These are phyloP conservation scores for Eupithecia pulchellata DNA, from an alignment of 2,888 invertebrate species.

Conservation along the genomic window DNA sequence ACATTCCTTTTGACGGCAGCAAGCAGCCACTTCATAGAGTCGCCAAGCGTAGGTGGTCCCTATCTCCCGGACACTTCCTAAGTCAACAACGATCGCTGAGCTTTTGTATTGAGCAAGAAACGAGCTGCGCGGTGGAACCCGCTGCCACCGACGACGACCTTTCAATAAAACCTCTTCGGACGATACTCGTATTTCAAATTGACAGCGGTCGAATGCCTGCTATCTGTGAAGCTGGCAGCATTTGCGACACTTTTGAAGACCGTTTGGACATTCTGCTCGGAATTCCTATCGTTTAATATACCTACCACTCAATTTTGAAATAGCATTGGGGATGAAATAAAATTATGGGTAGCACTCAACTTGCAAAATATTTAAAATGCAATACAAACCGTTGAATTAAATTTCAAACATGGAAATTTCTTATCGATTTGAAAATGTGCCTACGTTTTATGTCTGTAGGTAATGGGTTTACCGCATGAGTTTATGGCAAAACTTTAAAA, in stretches of 20 bases:
- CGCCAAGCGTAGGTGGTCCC: constrained; percentile 73
- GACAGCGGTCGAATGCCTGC: constrained; percentile 65
- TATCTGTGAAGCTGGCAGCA: constrained; percentile 58
- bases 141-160: constrained; percentile 49
- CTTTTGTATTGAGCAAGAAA: constrained; percentile 71
- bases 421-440: constrained; percentile 52
- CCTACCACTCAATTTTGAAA: not conserved
- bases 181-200: constrained; percentile 55
- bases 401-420: constrained; percentile 21
- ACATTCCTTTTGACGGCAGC: constrained; percentile 60
- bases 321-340: not conserved
- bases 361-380: constrained; percentile 11
- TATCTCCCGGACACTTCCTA: constrained; percentile 55
- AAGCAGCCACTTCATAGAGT: constrained; percentile 51
- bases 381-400: constrained; percentile 53
- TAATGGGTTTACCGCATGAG: constrained; percentile 48
- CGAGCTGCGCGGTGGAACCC: constrained; percentile 49
- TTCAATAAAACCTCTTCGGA: constrained; percentile 53
- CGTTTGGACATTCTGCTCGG: constrained; percentile 4
- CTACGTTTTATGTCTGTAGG: constrained; percentile 61
- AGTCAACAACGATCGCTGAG: constrained; percentile 73
- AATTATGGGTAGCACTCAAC: constrained; percentile 30
- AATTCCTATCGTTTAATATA: not conserved
- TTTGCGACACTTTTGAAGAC: constrained; percentile 46
- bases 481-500: constrained; percentile 46